These are phyloP conservation scores for Andrena dorsata DNA, from an alignment of 2,888 invertebrate genomes.

Conservation along the genomic window DNA sequence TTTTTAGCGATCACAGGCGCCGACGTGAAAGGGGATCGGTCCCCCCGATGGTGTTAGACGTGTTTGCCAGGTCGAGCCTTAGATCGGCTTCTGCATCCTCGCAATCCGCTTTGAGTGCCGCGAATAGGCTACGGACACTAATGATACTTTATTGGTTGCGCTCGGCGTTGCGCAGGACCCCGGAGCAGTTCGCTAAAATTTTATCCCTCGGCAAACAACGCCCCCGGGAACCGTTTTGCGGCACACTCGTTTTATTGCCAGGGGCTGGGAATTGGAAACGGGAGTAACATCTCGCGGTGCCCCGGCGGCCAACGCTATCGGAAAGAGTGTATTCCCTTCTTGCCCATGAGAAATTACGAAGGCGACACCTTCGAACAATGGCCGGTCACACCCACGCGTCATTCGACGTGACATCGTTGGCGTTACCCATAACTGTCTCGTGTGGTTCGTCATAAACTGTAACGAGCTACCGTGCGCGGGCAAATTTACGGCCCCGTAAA, in stretches of 20 bases:
- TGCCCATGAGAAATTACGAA: constrained; percentile 49
- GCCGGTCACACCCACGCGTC: constrained; percentile 61
- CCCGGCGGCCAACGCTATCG: not conserved
- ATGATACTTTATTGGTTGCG: constrained; percentile 53
- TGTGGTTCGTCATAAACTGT: constrained; percentile 67
- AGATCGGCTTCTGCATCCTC: constrained; percentile 42
- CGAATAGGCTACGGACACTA: constrained; percentile 32
- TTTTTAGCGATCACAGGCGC: constrained; percentile 58
- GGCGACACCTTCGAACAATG: constrained; percentile 66
- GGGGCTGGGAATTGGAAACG: not conserved
- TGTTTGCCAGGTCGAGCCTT: constrained; percentile 21
- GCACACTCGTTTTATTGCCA: constrained; percentile 12
- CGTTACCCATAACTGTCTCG: constrained; percentile 65
- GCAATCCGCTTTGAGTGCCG: constrained; percentile 37
- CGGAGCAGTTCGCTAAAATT: constrained; percentile 29
- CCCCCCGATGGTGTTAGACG: constrained; percentile 24
- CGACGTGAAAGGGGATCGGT: constrained; percentile 44
- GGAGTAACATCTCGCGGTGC: not conserved
- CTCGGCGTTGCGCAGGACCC: not conserved
- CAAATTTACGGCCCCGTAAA: constrained; percentile 49
- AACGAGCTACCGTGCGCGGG: constrained; percentile 66
- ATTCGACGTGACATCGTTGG: constrained; percentile 63
- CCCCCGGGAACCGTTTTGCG: not conserved
- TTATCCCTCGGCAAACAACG: constrained; percentile 34
- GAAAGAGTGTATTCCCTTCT: constrained; percentile 13